A percentile compares a stretch with the other conserved stretches of the same genome.
phyloP scores from a whole-genome alignment of 2,113 vertebrate species.

The Cervus canadensis region DNA sequence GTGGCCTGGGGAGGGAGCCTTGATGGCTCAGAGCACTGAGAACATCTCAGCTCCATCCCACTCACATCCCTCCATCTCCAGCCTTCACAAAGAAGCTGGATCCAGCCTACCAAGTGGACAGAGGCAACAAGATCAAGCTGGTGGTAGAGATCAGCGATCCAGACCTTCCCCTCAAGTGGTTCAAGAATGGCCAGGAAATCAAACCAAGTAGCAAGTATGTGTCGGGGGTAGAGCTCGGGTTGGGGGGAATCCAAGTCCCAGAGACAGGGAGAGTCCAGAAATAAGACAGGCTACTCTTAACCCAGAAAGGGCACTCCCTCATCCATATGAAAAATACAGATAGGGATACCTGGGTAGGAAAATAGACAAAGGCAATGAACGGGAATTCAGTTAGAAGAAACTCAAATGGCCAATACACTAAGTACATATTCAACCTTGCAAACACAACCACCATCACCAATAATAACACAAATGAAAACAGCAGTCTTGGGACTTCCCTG shows the following conservation, averaged over 20 bases:
- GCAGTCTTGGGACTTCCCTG: background rate
- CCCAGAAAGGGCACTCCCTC: background rate
- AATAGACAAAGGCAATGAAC: background rate
- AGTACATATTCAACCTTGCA: background rate
- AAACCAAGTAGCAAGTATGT: constrained; percentile 90
- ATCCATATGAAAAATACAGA: background rate
- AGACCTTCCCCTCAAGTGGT: constrained; percentile 85
- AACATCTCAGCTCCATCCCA: rapidly evolving
- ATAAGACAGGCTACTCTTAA: background rate
- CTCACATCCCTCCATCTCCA: constrained; percentile 36
- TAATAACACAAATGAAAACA: too few relatives aligned
- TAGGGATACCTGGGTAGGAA: background rate
- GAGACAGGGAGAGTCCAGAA: background rate
- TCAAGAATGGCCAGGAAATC: constrained; percentile 91
- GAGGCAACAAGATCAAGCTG: constrained; percentile 86
- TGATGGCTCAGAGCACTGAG: background rate
- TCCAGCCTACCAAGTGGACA: constrained; percentile 88
- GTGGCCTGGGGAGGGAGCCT: background rate
- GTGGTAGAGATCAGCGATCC: constrained; percentile 86
- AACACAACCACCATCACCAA: background rate
- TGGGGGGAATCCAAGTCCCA: background rate
- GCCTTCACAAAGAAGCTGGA: constrained; percentile 90
- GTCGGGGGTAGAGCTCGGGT: background rate
- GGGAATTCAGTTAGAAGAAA: background rate
- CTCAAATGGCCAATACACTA: too few relatives aligned